These are phyloP conservation scores for Nycticorax nycticorax DNA, from an alignment of 2,113 vertebrate genomes.

Conservation along the genomic window DNA sequence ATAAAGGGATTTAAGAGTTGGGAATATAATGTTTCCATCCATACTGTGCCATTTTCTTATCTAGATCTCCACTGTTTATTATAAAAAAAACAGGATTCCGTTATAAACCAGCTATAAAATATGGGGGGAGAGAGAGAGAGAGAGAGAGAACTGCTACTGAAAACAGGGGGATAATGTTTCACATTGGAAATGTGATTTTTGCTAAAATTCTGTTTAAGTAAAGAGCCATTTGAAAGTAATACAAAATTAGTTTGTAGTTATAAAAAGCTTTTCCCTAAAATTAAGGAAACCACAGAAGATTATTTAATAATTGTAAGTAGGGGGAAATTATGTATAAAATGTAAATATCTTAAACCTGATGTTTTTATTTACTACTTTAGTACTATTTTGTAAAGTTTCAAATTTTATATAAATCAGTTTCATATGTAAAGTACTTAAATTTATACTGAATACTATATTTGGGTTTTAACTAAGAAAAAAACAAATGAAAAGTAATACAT, in stretches of 20 bases:
- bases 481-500: background rate
- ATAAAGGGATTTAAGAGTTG: background rate
- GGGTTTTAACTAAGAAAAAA: background rate
- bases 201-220: background rate
- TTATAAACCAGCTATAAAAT: background rate
- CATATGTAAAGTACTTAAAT: constrained; percentile 28
- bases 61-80: background rate
- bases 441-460: background rate
- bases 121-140: background rate
- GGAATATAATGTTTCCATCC: background rate
- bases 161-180: background rate
- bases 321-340: background rate
- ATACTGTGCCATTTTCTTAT: background rate
- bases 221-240: constrained; percentile 21
- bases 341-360: constrained; percentile 54
- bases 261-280: constrained; percentile 15
- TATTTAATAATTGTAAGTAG: background rate
- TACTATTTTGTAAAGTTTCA: constrained; percentile 45
- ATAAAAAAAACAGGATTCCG: background rate
- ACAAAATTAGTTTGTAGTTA: constrained; percentile 3
- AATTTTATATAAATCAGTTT: constrained; percentile 22
- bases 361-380: constrained; percentile 14
- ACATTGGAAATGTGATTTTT: background rate
- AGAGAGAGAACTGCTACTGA: background rate
- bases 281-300: background rate